Percentiles rank a stretch among this genome's conserved stretches.
These are phyloP conservation scores for Galbula dea DNA, from an alignment of 2,113 vertebrate species.

Conservation along the genomic window DNA sequence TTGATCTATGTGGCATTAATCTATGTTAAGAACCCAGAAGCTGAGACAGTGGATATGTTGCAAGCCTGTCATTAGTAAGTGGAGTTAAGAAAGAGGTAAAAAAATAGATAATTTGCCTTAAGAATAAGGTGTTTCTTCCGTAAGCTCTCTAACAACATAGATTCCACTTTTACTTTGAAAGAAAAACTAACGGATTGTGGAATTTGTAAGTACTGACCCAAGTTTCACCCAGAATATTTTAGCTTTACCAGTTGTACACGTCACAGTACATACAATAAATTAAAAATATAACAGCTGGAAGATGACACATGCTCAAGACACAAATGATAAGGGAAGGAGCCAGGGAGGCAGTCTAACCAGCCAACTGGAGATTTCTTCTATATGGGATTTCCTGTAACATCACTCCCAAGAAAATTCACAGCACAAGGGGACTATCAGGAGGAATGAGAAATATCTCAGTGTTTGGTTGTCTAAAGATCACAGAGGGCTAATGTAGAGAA, in stretches of 20 bases:
- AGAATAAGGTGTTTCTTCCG: background rate
- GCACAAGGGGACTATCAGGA: background rate
- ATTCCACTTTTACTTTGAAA: background rate
- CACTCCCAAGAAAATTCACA: background rate
- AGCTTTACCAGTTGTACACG: background rate
- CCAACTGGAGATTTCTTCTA: background rate
- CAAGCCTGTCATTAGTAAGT: background rate
- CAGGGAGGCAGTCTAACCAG: background rate
- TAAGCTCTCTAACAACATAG: background rate
- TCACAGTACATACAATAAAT: background rate
- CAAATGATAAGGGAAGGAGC: background rate
- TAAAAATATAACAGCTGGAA: constrained; percentile 2
- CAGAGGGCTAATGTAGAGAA: background rate
- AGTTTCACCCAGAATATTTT: background rate
- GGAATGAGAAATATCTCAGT: background rate
- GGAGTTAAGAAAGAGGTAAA: background rate
- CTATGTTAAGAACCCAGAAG: background rate
- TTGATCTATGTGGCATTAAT: background rate
- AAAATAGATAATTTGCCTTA: background rate
- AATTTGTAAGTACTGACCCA: background rate
- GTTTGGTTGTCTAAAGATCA: background rate
- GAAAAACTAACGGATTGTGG: background rate
- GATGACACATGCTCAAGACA: background rate
- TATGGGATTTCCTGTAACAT: background rate
- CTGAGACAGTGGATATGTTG: background rate